Evolutionary conservation across 2,888 invertebrate species (phyloP), one percentile per base, ranked within the genome.

Genomic region (Epinotia bilunana): DNA sequence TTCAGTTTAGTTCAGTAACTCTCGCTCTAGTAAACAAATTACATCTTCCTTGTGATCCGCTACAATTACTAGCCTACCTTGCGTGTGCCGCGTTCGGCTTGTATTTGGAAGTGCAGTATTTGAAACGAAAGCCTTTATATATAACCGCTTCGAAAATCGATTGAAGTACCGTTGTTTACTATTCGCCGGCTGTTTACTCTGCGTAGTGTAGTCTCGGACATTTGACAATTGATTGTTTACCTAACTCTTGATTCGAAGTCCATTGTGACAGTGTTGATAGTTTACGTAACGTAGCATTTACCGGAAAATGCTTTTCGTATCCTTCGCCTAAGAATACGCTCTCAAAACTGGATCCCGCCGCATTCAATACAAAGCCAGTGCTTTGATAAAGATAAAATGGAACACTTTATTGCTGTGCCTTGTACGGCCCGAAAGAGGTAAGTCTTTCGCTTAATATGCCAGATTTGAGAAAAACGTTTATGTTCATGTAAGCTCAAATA

Each of bases 161-260:
- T 43, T 23, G 55, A 20, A 39, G 58, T 20, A 64, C 5, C 20
- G 69, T 71, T 80, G 79, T 79, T 78, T 78, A 77, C 78, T 16
- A 60, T 46, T 28, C 64, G 55, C 43, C 16, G 65, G 20, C 62
- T 80, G 79, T 79, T 79, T 80, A 78, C 77, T 67, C 73, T 58
- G 11, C 57, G 70, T 28, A 73, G 70, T 72, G 75, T 61, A 69
- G 68, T 74, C 79, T 78, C 72, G 63, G 75, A 79, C 79, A 82
- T 85, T 83, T 81, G 86, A 89, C 91, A 90, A 90, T 90, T 82
- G 88, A 84, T 86, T 91, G 90, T 92, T 91, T 91, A 86, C 83
- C 83, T 85, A 82, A 81, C 80, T 82, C 84, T 86, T 83, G 85
- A 82, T 82, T 82, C 81, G 80, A 57, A 80, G 80, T 79, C 88